Conservation (phyloP, 2,113 vertebrate species). For the Perognathus longimembris region DNA sequence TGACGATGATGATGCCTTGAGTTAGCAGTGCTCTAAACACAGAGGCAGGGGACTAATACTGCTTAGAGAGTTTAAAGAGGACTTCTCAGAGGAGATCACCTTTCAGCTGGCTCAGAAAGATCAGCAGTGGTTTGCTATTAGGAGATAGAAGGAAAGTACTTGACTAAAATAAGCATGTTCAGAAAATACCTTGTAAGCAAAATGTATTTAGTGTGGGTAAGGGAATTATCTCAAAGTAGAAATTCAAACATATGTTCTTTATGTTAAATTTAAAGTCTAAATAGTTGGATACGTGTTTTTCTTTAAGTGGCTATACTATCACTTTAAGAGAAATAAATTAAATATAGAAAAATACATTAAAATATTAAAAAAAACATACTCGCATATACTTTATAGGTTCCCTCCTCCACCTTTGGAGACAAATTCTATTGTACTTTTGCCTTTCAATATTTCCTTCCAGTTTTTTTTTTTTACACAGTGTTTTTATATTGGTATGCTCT, state of each 20-base stretch:
- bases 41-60: background rate
- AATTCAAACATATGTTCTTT: background rate
- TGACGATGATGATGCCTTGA: background rate
- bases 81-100: background rate
- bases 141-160: background rate
- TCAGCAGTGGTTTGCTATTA: background rate
- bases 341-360: background rate
- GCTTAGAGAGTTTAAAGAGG: slow-evolving; percentile 7
- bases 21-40: background rate
- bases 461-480: background rate
- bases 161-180: background rate
- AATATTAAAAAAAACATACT: background rate
- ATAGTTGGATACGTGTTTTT: slow-evolving; percentile 20
- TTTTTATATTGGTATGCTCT: slow-evolving; percentile 3
- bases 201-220: background rate
- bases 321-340: slow-evolving; percentile 16
- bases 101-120: background rate
- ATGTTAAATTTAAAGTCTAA: slow-evolving; percentile 30
- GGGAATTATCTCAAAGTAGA: background rate
- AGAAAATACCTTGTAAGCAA: slow-evolving; percentile 13
- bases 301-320: background rate
- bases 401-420: background rate
- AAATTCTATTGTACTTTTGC: background rate
- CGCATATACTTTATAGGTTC: background rate
- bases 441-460: slow-evolving; percentile 27